Evolutionary conservation across 2,888 invertebrate genomes (phyloP), one percentile per base, ranked within the genome.

Genomic region (Ectobius pallidus): DNA sequence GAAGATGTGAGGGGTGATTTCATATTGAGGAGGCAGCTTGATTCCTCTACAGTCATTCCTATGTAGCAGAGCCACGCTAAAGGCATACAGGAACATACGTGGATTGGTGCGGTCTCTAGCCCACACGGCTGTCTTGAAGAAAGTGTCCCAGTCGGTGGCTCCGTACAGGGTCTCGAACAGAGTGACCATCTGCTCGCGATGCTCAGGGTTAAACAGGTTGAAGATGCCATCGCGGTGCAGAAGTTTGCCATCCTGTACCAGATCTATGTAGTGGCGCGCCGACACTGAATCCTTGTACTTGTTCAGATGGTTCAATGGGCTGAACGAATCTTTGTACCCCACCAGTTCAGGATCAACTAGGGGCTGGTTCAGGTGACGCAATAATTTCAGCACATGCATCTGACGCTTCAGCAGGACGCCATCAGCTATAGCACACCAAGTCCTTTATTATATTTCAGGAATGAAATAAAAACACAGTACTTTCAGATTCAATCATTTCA

Each of bases 1-100:
- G 75, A 80, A 80, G 73, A 79, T 75, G 72, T 79, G 78, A 0
- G 80, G 80, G 67, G 78, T 77, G 39, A 79, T 77, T 73, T 80
- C 79, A 55, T 79, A 78, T 42, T 78, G 75, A 7, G 80, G 79
- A 6, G 80, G 80, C 30, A 80, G 71, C n/a, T 70, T 76, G 34
- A 80, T 34, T 18, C 77, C 76, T 7, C 72, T 49, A 70, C 73
- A 72, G 55, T 74, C 75, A 16, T 75, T 70, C 69, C 79, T 74
- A 69, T 80, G 79, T 6, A 77, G 72, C 7, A 78, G 70, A 4
- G 79, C 79, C 44, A 79, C 78, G 73, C 78, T 79, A 63, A 79
- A 69, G 20, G 78, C 79, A 61, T 79, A 80, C 30, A 78, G 77
- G 74, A 80, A 80, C 62, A 78, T 78, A 3, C 79, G 78, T 49